Evolutionary conservation across 2,888 invertebrate species (phyloP), one percentile per base, ranked within the genome.

Genomic region (Eristalinus aeneus): DNA sequence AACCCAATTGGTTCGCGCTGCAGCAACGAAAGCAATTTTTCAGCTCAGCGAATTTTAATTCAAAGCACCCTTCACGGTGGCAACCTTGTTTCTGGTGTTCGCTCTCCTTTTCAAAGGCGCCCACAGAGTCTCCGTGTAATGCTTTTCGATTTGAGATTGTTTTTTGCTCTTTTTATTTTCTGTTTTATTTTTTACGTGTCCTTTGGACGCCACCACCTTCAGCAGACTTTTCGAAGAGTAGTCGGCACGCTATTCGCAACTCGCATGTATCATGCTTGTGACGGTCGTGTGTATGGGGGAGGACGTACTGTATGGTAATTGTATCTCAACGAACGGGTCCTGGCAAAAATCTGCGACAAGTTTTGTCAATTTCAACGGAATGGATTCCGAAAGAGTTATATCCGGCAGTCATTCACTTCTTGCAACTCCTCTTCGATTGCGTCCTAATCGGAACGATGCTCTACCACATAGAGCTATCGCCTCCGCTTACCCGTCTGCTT

Each of bases 1-100:
- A 75, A 79, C 72, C 72, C 32, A 75, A 85, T 85, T 80, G 80
- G 75, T 71, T 75, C 54, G 75, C 79, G 79, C 32, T 82, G 85
- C 86, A 87, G 81, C 79, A 87, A 77, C 71, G 89, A 91, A 92
- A 92, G 90, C 90, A 92, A 92, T 92, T 92, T 92, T 91, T 91
- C 92, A 92, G 90, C 89, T 92, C 90, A 92, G 90, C 90, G 91
- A 90, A 91, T 91, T 91, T 92, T 92, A 91, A 92, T 92, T 92
- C 91, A 90, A 90, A 91, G 90, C 81, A 67, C 76, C 67, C 72
- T 68, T 67, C 56, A 56, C 56, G 23, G 23, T 12, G 22, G 56
- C 56, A 56, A 27, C 56, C 56, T 58, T 60, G 39, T 64, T 64
- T 36, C 16, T 69, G 31, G n/a, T 34, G 23, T 39, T 72, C 46